A percentile compares a stretch with the other conserved stretches of the same genome.
These are phyloP conservation scores for Theretra japonica DNA, from an alignment of 2,888 invertebrate genomes.

Conservation along the genomic window DNA sequence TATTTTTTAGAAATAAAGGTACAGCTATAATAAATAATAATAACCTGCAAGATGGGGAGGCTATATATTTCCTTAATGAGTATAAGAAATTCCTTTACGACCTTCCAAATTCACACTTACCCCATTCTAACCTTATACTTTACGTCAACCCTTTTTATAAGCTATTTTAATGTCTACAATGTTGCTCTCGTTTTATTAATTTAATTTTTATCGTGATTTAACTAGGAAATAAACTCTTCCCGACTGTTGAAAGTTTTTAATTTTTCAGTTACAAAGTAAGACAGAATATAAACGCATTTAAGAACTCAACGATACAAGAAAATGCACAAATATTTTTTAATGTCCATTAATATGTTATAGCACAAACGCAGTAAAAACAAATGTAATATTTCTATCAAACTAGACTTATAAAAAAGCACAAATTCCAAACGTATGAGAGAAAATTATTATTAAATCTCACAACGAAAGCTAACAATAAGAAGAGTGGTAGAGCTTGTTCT, in stretches of 20 bases:
- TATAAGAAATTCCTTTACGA: constrained; percentile 27
- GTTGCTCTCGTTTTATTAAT: neutral
- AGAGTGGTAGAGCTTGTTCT: neutral
- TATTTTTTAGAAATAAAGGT: neutral
- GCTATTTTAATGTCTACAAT: constrained; percentile 14
- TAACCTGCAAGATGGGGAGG: constrained; percentile 6
- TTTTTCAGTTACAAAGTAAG: too few species aligned
- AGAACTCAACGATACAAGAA: too few species aligned
- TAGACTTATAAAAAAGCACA: neutral
- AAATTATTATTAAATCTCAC: constrained; percentile 1
- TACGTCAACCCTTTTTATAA: constrained; percentile 11
- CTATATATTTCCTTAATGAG: constrained; percentile 26
- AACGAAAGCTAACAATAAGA: neutral
- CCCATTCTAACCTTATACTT: constrained; percentile 5
- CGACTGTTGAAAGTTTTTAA: too few species aligned
- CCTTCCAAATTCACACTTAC: constrained; percentile 19
- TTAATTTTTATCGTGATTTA: neutral
- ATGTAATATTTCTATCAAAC: too few species aligned
- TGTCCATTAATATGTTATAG: too few species aligned
- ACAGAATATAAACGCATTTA: too few species aligned
- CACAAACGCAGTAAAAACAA: too few species aligned
- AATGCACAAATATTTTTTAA: too few species aligned
- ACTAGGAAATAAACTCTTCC: too few species aligned
- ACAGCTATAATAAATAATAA: constrained; percentile 13
- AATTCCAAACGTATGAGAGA: neutral